Base-by-base conservation (phyloP, 2,113 vertebrate genomes). In the Isurus oxyrinchus region DNA sequence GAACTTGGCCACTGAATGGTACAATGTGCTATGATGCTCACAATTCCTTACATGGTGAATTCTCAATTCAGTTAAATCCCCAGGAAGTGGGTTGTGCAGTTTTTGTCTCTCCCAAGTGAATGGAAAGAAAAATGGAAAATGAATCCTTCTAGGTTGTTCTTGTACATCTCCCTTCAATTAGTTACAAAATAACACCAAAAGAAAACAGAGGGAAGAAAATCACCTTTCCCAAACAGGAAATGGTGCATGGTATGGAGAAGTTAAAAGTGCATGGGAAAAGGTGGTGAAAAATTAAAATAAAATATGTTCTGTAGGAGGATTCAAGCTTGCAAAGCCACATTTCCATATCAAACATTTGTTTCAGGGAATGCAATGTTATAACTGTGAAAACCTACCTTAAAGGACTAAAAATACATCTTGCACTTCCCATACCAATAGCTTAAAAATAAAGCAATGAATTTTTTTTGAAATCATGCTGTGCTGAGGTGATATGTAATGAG, bases 361-460 rank as follows among this genome's bases (percentile, higher is more conserved):
- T 57, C 57, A 90, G 7, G 10, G 25, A 90, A 16, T 59, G 55
- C n/a, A 91, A 91, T 55, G 61, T 91, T 59, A 90, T 57, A 59
- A 90, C 87, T 57, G 27, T 31, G 14, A 59, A 93, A 93, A 93
- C 61, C 13, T n/a, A 93, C 57, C 13, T 93, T 93, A 25, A 66
- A 94, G 35, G 66, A 63, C 90, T 94, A 94, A 94, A 94, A 94
- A 94, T 93, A 94, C 59, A n/a, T 93, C 81, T n/a, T 14, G 4
- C 55, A 93, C 57, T 61, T 35, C 88, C 27, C 57, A 61, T 61
- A 93, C 88, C 88, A 93, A 93, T 93, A 40, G n/a, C 90, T 94
- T 94, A 94, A 63, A 94, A 94, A 94, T 66, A 63, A 94, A 40
- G 10, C 59, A 8, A 63, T 63, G 59, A 66, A 40, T 63, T 94